A percentile compares a stretch with the other conserved stretches of the same genome.
phyloP scores from a whole-genome alignment of 1,140 invertebrate genomes.

The Xylocopa sonorina region DNA sequence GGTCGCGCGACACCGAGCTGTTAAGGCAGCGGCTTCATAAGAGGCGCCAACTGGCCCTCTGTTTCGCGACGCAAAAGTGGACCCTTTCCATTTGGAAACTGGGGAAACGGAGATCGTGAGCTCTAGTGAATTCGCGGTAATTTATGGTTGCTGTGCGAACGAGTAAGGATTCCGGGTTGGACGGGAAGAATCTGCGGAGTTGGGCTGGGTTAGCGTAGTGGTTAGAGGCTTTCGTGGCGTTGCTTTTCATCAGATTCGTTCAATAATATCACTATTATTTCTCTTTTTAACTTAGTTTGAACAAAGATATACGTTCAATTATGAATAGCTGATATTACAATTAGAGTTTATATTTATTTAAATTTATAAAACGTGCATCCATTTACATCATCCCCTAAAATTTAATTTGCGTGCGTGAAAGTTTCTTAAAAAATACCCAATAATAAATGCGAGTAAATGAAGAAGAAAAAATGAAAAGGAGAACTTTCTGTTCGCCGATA shows the following conservation, averaged over 20 bases:
- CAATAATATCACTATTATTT: no score
- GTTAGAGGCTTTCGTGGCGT: background rate
- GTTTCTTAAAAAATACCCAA: no score
- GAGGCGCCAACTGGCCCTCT: background rate
- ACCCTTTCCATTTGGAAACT: conserved; percentile 19
- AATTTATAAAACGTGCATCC: no score
- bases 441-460: no score
- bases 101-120: background rate
- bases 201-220: background rate
- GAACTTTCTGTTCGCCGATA: background rate
- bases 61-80: conserved; percentile 2
- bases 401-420: no score
- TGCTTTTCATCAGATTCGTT: no score
- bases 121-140: background rate
- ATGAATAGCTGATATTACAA: no score
- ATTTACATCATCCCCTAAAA: no score
- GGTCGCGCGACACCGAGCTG: background rate
- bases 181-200: background rate
- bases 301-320: no score
- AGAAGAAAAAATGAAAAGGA: no score
- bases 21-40: conserved; percentile 37
- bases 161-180: background rate
- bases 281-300: no score
- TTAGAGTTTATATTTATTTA: no score
- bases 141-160: background rate